Percentiles rank a stretch among this genome's conserved stretches.
These are phyloP conservation scores for Pristionchus exspectatus DNA, from an alignment of 2,888 invertebrate genomes.

Conservation along the genomic window DNA sequence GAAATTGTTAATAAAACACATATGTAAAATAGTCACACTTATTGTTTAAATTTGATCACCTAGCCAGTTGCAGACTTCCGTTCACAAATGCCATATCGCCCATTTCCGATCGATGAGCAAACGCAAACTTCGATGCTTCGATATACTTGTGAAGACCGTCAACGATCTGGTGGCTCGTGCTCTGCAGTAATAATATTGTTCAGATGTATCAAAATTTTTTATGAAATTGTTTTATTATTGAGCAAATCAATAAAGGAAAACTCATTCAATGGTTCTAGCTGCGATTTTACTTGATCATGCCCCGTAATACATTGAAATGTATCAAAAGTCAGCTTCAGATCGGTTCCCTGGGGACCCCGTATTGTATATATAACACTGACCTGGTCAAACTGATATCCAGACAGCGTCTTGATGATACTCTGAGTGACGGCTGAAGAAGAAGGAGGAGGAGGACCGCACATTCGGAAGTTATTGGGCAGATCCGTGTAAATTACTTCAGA, in stretches of 20 bases:
- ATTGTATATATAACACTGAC: conserved; percentile 3
- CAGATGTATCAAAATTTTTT: neutral
- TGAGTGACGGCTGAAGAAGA: conserved; percentile 88
- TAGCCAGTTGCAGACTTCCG: conserved; percentile 82
- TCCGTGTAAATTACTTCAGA: conserved; percentile 78
- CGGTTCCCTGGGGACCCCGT: too few relatives aligned
- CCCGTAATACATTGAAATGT: too few relatives aligned
- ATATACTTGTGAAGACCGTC: conserved; percentile 88
- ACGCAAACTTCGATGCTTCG: conserved; percentile 93
- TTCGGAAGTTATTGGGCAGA: conserved; percentile 81
- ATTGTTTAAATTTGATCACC: neutral
- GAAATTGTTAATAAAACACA: neutral
- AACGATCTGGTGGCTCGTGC: neutral
- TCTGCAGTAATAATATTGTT: conserved; percentile 24
- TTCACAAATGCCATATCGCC: conserved; percentile 87
- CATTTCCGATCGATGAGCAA: conserved; percentile 88
- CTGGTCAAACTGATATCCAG: conserved; percentile 48
- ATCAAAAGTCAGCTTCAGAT: too few relatives aligned
- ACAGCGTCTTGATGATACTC: conserved; percentile 86
- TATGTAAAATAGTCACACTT: too few relatives aligned
- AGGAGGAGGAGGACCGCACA: conserved; percentile 89
- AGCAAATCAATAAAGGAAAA: too few relatives aligned
- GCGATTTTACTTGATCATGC: too few relatives aligned
- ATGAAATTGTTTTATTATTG: too few relatives aligned
- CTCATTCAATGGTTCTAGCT: too few relatives aligned